phyloP scores from a whole-genome alignment of 2,113 vertebrate species.

The Cricetomys ansorgei region DNA sequence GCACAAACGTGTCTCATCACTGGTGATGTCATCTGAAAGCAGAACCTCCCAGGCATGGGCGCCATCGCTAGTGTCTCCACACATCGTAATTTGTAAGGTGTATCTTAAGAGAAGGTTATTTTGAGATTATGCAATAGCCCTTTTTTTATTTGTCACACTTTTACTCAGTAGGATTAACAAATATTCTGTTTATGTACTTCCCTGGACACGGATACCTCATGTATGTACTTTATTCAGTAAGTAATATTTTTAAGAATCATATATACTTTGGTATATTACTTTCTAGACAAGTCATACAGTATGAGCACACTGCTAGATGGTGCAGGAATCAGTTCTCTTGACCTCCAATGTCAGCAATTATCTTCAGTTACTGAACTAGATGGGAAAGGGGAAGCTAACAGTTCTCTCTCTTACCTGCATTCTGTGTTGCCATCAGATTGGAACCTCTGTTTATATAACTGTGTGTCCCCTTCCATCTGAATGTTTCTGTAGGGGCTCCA shows the following conservation, averaged over 20 bases:
- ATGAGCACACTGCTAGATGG: not conserved
- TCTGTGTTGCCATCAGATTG: not conserved
- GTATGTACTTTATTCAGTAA: not conserved
- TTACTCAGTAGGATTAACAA: not conserved
- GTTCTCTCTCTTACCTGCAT: not conserved
- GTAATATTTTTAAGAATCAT: slow-evolving; percentile 7
- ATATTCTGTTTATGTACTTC: not conserved
- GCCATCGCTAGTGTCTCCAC: not conserved
- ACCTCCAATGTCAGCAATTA: not conserved
- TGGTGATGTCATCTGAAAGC: not conserved
- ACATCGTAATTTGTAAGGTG: not conserved
- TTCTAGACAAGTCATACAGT: slow-evolving; percentile 4
- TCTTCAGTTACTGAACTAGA: not conserved
- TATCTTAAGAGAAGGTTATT: not conserved
- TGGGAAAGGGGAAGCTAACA: not conserved
- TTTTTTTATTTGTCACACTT: not conserved
- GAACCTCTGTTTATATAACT: not conserved
- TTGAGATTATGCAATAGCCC: not conserved
- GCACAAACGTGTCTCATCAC: not conserved
- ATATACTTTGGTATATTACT: not conserved
- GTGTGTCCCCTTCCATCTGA: not conserved
- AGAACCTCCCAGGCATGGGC: not conserved
- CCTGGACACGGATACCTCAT: not conserved
- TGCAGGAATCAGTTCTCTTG: not conserved
- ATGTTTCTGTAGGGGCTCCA: too few species aligned